Conservation (phyloP, 2,113 vertebrate genomes). For the Tauraco erythrolophus region DNA sequence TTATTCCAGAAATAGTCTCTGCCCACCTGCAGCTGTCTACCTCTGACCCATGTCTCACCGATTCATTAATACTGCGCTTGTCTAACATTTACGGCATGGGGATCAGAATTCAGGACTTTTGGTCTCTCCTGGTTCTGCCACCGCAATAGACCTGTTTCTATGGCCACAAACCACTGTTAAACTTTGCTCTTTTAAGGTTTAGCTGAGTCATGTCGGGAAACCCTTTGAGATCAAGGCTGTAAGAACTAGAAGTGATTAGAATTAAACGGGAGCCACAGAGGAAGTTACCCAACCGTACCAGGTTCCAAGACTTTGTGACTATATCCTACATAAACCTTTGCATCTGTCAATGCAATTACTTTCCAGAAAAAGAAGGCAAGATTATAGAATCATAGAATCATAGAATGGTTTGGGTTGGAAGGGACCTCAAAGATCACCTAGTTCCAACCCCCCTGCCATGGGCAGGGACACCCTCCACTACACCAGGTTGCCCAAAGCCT, state of each 20-base stretch:
- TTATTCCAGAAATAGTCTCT: neutral
- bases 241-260: neutral
- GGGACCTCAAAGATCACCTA: no score
- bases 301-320: neutral
- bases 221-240: neutral
- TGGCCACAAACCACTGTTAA: neutral
- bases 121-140: neutral
- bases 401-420: no score
- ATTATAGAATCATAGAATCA: no score
- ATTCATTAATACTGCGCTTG: neutral
- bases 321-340: neutral
- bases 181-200: neutral
- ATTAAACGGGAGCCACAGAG: conserved; percentile 1
- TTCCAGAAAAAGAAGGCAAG: neutral
- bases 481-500: no score
- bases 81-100: neutral
- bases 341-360: neutral
- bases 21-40: neutral
- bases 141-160: neutral
- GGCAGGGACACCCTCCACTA: no score
- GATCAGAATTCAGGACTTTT: neutral
- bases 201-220: neutral
- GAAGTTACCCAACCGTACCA: neutral
- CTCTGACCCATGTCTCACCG: neutral
- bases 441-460: no score